Percentiles rank a stretch among this genome's conserved stretches.
phyloP scores from a whole-genome alignment of 2,113 vertebrate genomes.

The Engraulis encrasicolus region DNA sequence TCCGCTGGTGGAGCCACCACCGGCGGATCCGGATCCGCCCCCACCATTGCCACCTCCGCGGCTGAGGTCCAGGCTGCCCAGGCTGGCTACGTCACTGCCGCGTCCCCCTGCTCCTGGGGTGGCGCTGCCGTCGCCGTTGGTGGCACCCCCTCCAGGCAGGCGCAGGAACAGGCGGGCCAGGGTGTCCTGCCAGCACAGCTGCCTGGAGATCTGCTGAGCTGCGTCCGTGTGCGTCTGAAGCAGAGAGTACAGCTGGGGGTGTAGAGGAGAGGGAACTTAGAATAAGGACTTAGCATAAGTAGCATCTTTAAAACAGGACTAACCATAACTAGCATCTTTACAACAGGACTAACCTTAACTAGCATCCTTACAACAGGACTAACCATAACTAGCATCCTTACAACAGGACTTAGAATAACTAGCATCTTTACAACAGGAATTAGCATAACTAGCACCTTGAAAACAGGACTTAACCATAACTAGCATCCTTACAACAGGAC shows the following conservation, averaged over 20 bases:
- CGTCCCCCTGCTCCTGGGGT: neutral
- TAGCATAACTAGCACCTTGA: no score
- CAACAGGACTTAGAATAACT: no score
- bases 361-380: no score
- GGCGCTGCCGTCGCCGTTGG: constrained; percentile 48
- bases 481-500: no score
- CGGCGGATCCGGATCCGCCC: no score
- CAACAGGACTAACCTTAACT: no score
- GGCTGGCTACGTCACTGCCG: constrained; percentile 67
- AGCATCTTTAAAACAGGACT: no score
- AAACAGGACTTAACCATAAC: no score
- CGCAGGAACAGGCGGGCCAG: constrained; percentile 86
- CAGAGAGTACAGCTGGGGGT: constrained; percentile 85
- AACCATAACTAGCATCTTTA: no score
- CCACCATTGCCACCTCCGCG: constrained; percentile 44
- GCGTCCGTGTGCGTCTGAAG: constrained; percentile 88
- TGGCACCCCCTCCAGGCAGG: neutral
- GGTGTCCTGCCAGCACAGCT: constrained; percentile 96
- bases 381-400: no score
- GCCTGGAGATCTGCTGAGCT: constrained; percentile 86
- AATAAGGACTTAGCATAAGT: no score
- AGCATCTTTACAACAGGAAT: no score
- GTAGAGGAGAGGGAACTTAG: constrained; percentile 40
- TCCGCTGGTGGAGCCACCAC: neutral
- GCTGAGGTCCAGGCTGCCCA: constrained; percentile 70